A percentile compares a stretch with the other conserved stretches of the same genome.
Evolutionary conservation across 1,140 invertebrate species (phyloP).

Genomic region (Argopecten irradians): DNA sequence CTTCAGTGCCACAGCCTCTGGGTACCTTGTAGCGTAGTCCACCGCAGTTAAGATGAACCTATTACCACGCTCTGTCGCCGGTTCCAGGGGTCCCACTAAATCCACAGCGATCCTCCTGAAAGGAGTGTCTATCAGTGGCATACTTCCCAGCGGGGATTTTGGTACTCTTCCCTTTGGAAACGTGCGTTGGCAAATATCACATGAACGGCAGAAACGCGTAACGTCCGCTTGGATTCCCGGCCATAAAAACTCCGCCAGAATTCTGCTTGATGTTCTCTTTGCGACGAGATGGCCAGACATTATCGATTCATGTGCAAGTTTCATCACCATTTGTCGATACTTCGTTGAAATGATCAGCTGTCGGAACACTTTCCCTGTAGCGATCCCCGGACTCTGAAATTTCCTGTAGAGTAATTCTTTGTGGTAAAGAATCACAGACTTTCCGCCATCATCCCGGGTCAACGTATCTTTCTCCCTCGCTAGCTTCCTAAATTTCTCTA

Average conservation of each 20-base stretch:
- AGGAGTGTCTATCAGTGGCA: constrained; percentile 40
- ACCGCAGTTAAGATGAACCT: constrained; percentile 48
- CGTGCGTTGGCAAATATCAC: constrained; percentile 46
- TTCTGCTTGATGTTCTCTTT: constrained; percentile 26
- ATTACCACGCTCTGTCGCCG: constrained; percentile 39
- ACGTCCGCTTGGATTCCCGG: constrained; percentile 45
- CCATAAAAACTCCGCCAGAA: constrained; percentile 46
- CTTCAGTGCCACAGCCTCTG: constrained; percentile 48
- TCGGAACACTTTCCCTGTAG: background rate
- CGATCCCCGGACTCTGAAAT: background rate
- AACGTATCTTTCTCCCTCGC: background rate
- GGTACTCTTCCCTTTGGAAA: constrained; percentile 25
- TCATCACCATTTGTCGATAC: constrained; percentile 37
- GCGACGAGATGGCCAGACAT: constrained; percentile 45
- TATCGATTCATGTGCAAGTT: constrained; percentile 43
- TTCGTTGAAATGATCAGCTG: constrained; percentile 32
- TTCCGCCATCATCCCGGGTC: background rate
- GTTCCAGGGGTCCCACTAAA: constrained; percentile 42
- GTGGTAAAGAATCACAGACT: background rate
- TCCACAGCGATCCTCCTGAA: constrained; percentile 50
- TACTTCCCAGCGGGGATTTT: constrained; percentile 26
- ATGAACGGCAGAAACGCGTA: constrained; percentile 36
- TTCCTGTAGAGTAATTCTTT: constrained; percentile 26
- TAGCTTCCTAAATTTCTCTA: background rate
- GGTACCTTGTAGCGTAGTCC: constrained; percentile 50